Conservation (phyloP, 2,888 invertebrate species). For the Piscicola geometra region DNA sequence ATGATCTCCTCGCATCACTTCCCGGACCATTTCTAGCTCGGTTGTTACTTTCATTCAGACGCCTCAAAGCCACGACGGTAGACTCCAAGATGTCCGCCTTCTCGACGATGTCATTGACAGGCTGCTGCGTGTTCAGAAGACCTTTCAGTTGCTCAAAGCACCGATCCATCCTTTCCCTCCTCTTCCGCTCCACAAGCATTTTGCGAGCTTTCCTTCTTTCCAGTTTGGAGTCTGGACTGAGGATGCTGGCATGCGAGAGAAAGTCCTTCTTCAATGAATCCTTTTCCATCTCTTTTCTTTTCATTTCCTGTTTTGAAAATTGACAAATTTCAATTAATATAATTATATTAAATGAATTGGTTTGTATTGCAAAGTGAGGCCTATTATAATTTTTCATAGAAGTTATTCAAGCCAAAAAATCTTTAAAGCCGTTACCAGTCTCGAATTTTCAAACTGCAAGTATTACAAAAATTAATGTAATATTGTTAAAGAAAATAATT, state of each 20-base stretch:
- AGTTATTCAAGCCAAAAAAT: too few relatives aligned
- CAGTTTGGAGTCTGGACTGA: neutral
- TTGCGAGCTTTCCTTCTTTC: constrained; percentile 10
- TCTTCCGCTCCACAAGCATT: constrained; percentile 15
- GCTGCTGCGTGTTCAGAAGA: neutral
- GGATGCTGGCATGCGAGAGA: neutral
- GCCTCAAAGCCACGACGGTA: neutral
- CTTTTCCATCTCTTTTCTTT: neutral
- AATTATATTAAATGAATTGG: too few relatives aligned
- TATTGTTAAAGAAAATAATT: too few relatives aligned
- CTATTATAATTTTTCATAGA: too few relatives aligned
- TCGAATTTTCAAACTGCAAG: too few relatives aligned
- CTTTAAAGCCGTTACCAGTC: too few relatives aligned
- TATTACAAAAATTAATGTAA: too few relatives aligned
- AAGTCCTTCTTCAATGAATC: neutral
- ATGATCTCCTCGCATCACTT: too few relatives aligned
- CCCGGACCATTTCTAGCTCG: too few relatives aligned
- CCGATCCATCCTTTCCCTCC: constrained; percentile 23
- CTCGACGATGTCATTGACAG: neutral
- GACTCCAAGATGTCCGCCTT: constrained; percentile 1
- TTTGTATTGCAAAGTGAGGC: too few relatives aligned
- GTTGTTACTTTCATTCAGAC: neutral
- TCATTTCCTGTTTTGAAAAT: neutral
- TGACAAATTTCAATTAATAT: too few relatives aligned
- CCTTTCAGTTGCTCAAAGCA: constrained; percentile 12